Base-by-base conservation (phyloP, 53 echinoderm and acorn worm species). In the Pentamera pediparva region DNA sequence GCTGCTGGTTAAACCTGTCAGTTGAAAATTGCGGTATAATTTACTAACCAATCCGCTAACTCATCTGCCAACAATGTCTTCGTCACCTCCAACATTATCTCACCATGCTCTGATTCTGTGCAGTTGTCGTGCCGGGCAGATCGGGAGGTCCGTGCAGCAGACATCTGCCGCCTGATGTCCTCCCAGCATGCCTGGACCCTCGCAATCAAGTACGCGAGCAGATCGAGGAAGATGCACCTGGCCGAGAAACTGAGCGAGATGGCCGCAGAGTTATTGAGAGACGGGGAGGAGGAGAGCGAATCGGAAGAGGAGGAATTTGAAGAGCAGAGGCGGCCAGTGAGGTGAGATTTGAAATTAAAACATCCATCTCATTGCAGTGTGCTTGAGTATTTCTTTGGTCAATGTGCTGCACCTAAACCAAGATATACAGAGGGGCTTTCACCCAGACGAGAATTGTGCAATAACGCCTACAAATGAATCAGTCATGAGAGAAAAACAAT, bases 81-180 rank as follows among this genome's bases (percentile, higher is more conserved):
- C 17, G 17, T 45, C 10, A 45, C 45, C 10, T 17, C 17, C 17
- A 45, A 17, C 10, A 12, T 45, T 45, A 45, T 17, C 17, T 36
- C 17, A 5, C 63, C 37, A 34, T 35, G 17, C 17, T 31, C 11
- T 57, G 13, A 49, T 4, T 24, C 0, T 36, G 36, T 74, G 45
- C 84, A 95, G 96, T 80, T 95, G 7, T 87, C 96, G 7, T 95
- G 96, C 59, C 85, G 88, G 28, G 84, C 91, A 15, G 96, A 95
- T 31, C 75, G 96, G 29, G 96, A 95, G 56, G 77, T 75, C 11
- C 76, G 91, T 18, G 91, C 90, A 0, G 82, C 78, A 18, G 96
- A 95, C 27, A 64, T 91, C 27, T 90, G 90, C 55, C 75, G 71
- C 56, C 59, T 88, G 58, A 95, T 95, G 96, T 77, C 82, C 12